Base-by-base conservation (phyloP, 1,140 invertebrate genomes). In the Drosophila nannoptera region DNA sequence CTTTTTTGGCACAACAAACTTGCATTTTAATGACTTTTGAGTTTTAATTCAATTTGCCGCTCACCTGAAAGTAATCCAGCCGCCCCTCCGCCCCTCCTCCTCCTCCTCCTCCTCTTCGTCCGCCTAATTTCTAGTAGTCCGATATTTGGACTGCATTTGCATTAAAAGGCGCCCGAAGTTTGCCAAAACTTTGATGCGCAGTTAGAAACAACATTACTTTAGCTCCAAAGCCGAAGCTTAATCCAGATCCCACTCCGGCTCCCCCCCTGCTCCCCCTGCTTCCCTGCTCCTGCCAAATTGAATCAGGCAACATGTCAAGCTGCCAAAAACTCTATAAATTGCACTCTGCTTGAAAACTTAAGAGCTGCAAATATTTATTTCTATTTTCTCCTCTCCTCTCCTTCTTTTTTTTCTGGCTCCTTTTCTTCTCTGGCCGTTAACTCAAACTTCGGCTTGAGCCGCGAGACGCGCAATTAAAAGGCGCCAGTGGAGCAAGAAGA, bases 11-110 rank as follows among this genome's bases (percentile, higher is more conserved):
- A 65, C 53, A 54, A 55, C 70, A 56, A 83, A 78, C 65, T 83
- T 76, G 69, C 53, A 68, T 78, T 75, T 81, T 81, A 81, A 82
- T 82, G 61, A 84, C 60, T 75, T 78, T 56, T 69, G 61, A 75
- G 61, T 75, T 86, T 84, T 84, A 77, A 84, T 86, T 84, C 59
- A 71, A 86, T 84, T 77, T 68, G 67, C 56, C 71, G 42, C 43
- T 54, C 45, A 75, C 74, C 81, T 77, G 68, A 64, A 86, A 75
- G 52, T 67, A 38, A 56, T 58, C 56, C 55, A 53, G 45, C 36
- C 61, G 33, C 16, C 54, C 16, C 14, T 7, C 7, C 16, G 4
- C 7, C 5, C 16, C 48, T 6, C 6, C n/a, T 5, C 5, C 29
- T 7, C n/a, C 31, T 0, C 9, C 22, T 8, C 14, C 71, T 6